Conservation (phyloP, 2,888 invertebrate genomes). For the Drosophila sordidula region DNA sequence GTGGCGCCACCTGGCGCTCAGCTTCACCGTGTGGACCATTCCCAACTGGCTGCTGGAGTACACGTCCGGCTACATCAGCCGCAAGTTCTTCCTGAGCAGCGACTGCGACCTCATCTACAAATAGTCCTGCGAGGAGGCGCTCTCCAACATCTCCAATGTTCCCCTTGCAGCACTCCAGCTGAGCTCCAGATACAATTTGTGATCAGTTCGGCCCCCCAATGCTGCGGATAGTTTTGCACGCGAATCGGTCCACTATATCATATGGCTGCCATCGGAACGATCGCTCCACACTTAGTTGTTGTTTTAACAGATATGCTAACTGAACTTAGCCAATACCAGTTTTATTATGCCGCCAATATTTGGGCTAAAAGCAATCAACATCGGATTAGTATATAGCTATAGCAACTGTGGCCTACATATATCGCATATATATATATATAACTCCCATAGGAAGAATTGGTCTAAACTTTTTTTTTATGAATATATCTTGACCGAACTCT, state of each 20-base stretch:
- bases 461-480: not conserved
- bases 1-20: conserved; percentile 55
- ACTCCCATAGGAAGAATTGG: too few species aligned
- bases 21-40: conserved; percentile 79
- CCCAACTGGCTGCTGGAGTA: conserved; percentile 74
- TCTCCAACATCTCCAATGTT: too few species aligned
- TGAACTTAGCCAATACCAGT: too few species aligned
- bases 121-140: too few species aligned
- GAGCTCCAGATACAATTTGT: not conserved
- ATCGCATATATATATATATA: too few species aligned
- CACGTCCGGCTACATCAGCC: conserved; percentile 73
- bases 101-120: conserved; percentile 84
- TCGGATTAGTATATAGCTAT: too few species aligned
- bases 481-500: not conserved
- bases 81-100: conserved; percentile 75
- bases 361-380: not conserved
- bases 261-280: not conserved
- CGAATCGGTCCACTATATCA: not conserved
- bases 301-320: too few species aligned
- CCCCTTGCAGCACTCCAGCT: not conserved
- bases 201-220: too few species aligned
- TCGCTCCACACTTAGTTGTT: not conserved
- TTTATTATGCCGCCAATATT: not conserved
- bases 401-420: not conserved
- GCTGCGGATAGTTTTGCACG: too few species aligned